Evolutionary conservation across 2,797 vertebrate genomes (phyloP).

Genomic region (Catamblyrhynchus diadema): DNA sequence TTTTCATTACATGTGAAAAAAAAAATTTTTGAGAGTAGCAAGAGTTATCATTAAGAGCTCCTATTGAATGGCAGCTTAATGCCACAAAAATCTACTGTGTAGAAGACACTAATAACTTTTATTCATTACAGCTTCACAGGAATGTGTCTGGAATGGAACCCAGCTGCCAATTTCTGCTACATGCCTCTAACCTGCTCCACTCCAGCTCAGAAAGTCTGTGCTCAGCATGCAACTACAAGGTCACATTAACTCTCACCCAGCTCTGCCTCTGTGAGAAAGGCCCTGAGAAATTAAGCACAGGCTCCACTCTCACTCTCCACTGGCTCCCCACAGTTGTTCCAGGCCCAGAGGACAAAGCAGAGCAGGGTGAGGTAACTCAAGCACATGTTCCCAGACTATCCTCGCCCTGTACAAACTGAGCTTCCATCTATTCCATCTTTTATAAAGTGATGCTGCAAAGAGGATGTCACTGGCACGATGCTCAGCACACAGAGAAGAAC

Average conservation of each 20-base stretch:
- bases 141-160: neutral
- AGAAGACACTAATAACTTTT: neutral
- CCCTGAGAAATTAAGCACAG: neutral
- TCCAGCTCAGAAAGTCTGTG: neutral
- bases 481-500: neutral
- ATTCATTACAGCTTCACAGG: neutral
- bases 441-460: neutral
- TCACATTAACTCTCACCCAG: neutral
- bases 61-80: neutral
- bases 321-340: neutral
- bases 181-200: neutral
- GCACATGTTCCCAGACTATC: rapidly evolving
- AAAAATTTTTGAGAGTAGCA: neutral
- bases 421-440: neutral
- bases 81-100: neutral
- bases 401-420: neutral
- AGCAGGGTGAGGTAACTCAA: neutral
- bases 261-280: neutral
- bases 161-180: neutral
- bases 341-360: neutral
- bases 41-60: neutral
- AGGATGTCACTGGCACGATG: neutral
- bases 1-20: neutral
- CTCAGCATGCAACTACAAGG: neutral
- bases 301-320: neutral